Percentiles rank a stretch among this genome's conserved stretches.
phyloP scores from a whole-genome alignment of 1,140 invertebrate genomes.

The Zaprionus nigranus region DNA sequence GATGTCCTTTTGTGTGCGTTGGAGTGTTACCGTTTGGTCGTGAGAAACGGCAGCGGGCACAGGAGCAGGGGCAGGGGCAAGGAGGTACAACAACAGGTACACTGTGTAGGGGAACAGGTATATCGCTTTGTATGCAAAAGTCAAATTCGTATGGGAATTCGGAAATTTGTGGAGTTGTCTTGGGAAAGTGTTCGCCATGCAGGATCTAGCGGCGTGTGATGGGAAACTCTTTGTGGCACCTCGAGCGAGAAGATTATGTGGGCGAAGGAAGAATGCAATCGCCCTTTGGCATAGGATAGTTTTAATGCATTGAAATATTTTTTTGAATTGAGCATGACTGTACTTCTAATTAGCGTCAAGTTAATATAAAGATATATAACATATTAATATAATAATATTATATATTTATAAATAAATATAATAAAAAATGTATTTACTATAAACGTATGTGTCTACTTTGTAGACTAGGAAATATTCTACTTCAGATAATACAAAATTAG shows the following conservation, averaged over 20 bases:
- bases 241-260: slow-evolving; percentile 8
- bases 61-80: background rate
- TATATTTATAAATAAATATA: too few relatives aligned
- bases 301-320: background rate
- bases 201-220: slow-evolving; percentile 28
- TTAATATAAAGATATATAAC: too few relatives aligned
- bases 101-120: slow-evolving; percentile 31
- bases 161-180: slow-evolving; percentile 9
- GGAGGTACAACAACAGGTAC: slow-evolving; percentile 51
- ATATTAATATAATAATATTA: too few relatives aligned
- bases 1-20: slow-evolving; percentile 82
- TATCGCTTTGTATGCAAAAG: slow-evolving; percentile 48
- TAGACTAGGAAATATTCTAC: too few relatives aligned
- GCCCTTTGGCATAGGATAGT: background rate
- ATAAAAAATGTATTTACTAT: too few relatives aligned
- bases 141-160: slow-evolving; percentile 65
- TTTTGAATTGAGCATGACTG: background rate
- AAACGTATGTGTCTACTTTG: too few relatives aligned
- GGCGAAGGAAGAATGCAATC: background rate
- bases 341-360: background rate
- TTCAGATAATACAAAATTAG: too few relatives aligned
- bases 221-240: slow-evolving; percentile 21
- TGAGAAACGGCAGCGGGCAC: slow-evolving; percentile 61
- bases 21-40: slow-evolving; percentile 78
- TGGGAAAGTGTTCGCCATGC: slow-evolving; percentile 34